Percentiles rank a stretch among this genome's conserved stretches.
Conservation (phyloP, 2,888 invertebrate species). For the Flabesymbios commensalis region DNA sequence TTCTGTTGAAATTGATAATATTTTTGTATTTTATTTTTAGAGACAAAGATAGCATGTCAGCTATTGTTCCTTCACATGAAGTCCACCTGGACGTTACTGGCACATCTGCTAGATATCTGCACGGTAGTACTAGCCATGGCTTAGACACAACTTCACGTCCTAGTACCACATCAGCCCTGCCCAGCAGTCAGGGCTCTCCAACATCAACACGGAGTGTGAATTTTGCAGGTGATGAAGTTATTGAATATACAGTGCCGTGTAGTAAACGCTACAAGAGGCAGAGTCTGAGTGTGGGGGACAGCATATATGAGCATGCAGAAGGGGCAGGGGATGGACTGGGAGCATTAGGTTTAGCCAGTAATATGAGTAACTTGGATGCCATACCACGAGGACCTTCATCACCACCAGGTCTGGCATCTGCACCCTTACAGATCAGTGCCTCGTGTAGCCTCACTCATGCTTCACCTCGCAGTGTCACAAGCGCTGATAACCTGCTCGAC, state of each 20-base stretch:
- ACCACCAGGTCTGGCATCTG: too few relatives aligned
- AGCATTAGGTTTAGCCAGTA: too few relatives aligned
- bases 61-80: constrained; percentile 33
- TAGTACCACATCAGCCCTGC: neutral
- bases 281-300: constrained; percentile 41
- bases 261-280: constrained; percentile 23
- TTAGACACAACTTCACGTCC: neutral
- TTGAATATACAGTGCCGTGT: neutral
- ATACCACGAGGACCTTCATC: too few relatives aligned
- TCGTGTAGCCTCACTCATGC: too few relatives aligned
- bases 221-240: constrained; percentile 36
- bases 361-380: too few relatives aligned
- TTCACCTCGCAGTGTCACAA: too few relatives aligned
- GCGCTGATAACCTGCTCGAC: too few relatives aligned
- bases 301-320: constrained; percentile 36
- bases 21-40: constrained; percentile 24
- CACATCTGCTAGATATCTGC: constrained; percentile 10
- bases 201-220: constrained; percentile 47
- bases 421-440: too few relatives aligned
- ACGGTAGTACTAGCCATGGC: neutral
- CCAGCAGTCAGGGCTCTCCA: constrained; percentile 46
- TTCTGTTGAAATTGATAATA: neutral
- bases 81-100: constrained; percentile 18
- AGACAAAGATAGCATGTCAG: constrained; percentile 40
- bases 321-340: too few relatives aligned